Percentiles rank a stretch among this genome's conserved stretches.
phyloP scores from a whole-genome alignment of 2,113 vertebrate genomes.

The Alethe castanea region DNA sequence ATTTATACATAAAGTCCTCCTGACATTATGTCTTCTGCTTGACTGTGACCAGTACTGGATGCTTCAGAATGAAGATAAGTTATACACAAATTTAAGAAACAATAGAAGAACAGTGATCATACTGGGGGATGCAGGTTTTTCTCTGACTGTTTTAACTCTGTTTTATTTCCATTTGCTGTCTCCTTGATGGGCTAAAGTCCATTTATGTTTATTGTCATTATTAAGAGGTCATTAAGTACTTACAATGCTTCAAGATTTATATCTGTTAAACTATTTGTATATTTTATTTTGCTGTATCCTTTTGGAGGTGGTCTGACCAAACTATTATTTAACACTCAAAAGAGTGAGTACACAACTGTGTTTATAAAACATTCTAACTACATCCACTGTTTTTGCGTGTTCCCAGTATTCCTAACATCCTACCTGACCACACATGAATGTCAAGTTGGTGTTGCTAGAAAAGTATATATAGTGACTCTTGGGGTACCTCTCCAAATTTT shows the following conservation, averaged over 20 bases:
- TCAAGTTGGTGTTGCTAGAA: not conserved
- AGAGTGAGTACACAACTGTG: not conserved
- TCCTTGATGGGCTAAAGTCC: not conserved
- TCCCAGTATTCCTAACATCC: not conserved
- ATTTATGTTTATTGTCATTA: not conserved
- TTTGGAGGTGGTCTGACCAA: not conserved
- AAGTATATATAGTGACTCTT: not conserved
- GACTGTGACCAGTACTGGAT: not conserved
- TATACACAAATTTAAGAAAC: not conserved
- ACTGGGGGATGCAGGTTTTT: rapidly evolving
- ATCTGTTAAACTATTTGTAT: not conserved
- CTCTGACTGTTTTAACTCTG: not conserved
- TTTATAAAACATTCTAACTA: not conserved
- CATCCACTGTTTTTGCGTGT: rapidly evolving
- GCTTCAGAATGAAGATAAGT: not conserved
- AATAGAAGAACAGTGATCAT: not conserved
- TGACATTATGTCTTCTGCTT: not conserved
- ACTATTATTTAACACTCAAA: not conserved
- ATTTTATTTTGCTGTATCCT: not conserved
- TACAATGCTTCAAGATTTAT: not conserved
- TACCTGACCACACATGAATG: not conserved
- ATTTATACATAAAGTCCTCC: not conserved
- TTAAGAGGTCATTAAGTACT: not conserved
- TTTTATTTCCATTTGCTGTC: not conserved
- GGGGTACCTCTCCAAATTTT: not conserved